Conservation (phyloP, 2,113 vertebrate genomes). For the Cervus canadensis region DNA sequence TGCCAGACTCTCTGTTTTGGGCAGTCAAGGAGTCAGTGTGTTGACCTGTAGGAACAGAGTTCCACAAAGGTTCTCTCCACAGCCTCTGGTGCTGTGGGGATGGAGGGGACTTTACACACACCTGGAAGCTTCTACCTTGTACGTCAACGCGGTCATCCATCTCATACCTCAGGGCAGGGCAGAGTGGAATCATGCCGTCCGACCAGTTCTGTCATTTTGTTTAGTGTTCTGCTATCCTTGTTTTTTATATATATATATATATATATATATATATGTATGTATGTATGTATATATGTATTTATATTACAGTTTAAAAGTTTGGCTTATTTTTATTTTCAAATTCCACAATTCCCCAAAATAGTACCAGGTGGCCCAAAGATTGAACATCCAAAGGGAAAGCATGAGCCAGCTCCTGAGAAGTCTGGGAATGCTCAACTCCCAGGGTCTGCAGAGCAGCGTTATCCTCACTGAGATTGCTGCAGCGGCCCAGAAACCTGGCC, state of each 20-base stretch:
- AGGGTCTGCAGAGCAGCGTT: neutral
- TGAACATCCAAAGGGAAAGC: neutral
- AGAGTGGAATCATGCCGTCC: neutral
- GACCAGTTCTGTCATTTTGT: neutral
- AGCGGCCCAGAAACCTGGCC: neutral
- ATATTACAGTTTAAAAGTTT: neutral
- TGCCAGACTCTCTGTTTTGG: neutral
- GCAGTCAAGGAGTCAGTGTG: neutral
- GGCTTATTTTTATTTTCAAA: slow-evolving; percentile 38
- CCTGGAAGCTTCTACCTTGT: neutral
- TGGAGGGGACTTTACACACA: neutral
- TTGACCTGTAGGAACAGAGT: neutral
- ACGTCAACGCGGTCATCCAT: neutral
- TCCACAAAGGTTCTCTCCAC: neutral
- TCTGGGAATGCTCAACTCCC: neutral
- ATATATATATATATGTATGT: neutral
- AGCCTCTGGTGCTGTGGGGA: neutral
- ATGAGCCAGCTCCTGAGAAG: neutral
- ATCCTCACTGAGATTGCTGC: neutral
- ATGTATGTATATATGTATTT: neutral
- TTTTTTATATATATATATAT: neutral
- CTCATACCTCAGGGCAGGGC: neutral
- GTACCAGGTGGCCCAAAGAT: neutral
- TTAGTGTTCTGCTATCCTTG: neutral
- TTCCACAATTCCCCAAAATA: neutral